Evolutionary conservation across 2,888 invertebrate species (phyloP).

Genomic region (Coleophora deauratella): DNA sequence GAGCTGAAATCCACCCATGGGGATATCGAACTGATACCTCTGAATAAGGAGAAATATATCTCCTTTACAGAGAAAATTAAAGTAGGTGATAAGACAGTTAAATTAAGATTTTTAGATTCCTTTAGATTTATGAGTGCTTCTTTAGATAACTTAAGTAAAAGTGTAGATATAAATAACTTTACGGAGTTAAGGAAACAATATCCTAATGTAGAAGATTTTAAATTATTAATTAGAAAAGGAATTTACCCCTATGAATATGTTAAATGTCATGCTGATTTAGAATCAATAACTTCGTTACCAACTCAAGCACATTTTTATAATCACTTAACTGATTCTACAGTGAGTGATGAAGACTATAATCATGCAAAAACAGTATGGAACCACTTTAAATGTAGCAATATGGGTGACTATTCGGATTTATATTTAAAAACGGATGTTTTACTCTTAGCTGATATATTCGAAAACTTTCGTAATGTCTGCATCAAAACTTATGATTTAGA

Average conservation of each 20-base stretch:
- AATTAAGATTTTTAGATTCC: slow-evolving; percentile 13
- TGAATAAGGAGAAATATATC: slow-evolving; percentile 28
- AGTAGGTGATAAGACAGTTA: neutral
- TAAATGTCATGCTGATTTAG: slow-evolving; percentile 12
- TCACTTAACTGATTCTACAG: slow-evolving; percentile 5
- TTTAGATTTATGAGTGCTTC: neutral
- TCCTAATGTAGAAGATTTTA: slow-evolving; percentile 10
- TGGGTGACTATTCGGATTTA: slow-evolving; percentile 27
- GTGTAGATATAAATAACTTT: slow-evolving; percentile 10
- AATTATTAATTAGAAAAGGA: slow-evolving; percentile 15
- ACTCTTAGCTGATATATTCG: slow-evolving; percentile 29
- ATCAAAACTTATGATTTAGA: slow-evolving; percentile 20
- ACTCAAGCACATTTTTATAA: slow-evolving; percentile 13
- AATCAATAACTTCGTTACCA: slow-evolving; percentile 15
- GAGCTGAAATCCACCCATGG: slow-evolving; percentile 20
- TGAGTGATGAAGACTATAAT: slow-evolving; percentile 17
- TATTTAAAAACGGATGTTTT: slow-evolving; percentile 30
- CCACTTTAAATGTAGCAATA: slow-evolving; percentile 17
- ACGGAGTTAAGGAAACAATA: slow-evolving; percentile 6
- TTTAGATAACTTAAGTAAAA: slow-evolving; percentile 9
- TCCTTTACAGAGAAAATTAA: slow-evolving; percentile 24
- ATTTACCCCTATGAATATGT: slow-evolving; percentile 22
- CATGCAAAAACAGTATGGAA: slow-evolving; percentile 24
- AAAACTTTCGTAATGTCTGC: slow-evolving; percentile 29
- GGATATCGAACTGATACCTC: slow-evolving; percentile 19